A percentile compares a stretch with the other conserved stretches of the same genome.
Conservation (phyloP, 2,888 invertebrate genomes). For the Aspidiotus destructor region DNA sequence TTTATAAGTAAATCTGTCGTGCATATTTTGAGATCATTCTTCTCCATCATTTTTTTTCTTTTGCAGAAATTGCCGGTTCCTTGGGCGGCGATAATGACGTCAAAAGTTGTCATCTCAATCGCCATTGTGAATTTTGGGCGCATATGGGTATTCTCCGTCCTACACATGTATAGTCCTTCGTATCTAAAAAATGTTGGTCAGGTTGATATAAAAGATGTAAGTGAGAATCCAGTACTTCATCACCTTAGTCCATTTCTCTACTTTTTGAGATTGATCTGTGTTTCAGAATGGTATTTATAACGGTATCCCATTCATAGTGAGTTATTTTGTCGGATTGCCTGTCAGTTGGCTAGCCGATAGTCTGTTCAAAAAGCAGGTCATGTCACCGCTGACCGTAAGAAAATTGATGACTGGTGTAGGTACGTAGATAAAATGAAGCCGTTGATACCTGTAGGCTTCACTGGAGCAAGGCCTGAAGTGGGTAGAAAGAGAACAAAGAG, state of each 20-base stretch:
- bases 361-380: slow-evolving; percentile 48
- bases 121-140: slow-evolving; percentile 56
- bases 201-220: slow-evolving; percentile 56
- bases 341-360: slow-evolving; percentile 45
- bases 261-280: slow-evolving; percentile 15
- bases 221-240: slow-evolving; percentile 36
- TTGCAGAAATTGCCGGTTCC: slow-evolving; percentile 46
- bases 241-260: no score
- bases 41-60: no score
- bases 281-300: slow-evolving; percentile 37
- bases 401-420: slow-evolving; percentile 54
- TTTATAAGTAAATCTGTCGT: no score
- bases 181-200: slow-evolving; percentile 60
- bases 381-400: slow-evolving; percentile 53
- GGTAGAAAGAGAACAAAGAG: no score
- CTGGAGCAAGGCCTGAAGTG: not conserved
- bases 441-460: no score
- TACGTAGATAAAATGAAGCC: no score
- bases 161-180: slow-evolving; percentile 61
- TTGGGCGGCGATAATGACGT: slow-evolving; percentile 52
- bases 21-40: no score
- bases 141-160: slow-evolving; percentile 58
- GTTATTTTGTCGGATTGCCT: slow-evolving; percentile 35
- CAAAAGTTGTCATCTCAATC: slow-evolving; percentile 55
- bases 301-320: slow-evolving; percentile 37